phyloP scores from a whole-genome alignment of 2,113 vertebrate species.

The Dipodomys merriami region DNA sequence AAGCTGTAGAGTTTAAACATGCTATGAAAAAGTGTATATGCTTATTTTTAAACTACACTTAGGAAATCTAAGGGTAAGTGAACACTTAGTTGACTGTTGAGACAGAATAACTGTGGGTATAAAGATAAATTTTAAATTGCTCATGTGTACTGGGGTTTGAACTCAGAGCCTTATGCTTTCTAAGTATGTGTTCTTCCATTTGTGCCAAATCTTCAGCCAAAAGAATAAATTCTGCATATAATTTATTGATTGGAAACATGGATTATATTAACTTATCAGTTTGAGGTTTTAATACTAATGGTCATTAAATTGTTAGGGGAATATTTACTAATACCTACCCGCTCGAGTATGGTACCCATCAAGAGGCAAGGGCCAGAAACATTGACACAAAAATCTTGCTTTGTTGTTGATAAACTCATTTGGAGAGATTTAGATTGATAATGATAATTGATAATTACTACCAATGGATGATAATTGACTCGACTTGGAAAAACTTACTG shows the following conservation, averaged over 20 bases:
- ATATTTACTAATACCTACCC: not conserved
- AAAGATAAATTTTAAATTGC: not conserved
- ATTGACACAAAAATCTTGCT: not conserved
- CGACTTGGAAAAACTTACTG: not conserved
- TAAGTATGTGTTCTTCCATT: too few relatives aligned
- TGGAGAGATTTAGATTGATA: constrained; percentile 15
- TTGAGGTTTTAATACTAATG: constrained; percentile 34
- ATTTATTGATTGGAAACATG: not conserved
- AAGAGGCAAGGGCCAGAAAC: not conserved
- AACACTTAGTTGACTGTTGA: constrained; percentile 18
- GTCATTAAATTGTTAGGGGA: not conserved
- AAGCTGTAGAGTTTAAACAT: constrained; percentile 20
- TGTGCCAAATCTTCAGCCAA: too few relatives aligned
- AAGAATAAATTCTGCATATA: not conserved
- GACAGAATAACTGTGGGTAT: not conserved
- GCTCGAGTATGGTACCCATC: not conserved
- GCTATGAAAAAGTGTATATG: not conserved
- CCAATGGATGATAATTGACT: not conserved
- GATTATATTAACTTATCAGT: constrained; percentile 21
- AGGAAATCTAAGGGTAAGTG: constrained; percentile 7
- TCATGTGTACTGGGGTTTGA: too few relatives aligned
- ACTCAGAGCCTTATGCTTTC: too few relatives aligned
- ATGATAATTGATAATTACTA: not conserved
- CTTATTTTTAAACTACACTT: constrained; percentile 37
- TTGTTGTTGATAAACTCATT: not conserved